Conservation (phyloP, 2,888 invertebrate genomes). For the Metallyticus violacea region DNA sequence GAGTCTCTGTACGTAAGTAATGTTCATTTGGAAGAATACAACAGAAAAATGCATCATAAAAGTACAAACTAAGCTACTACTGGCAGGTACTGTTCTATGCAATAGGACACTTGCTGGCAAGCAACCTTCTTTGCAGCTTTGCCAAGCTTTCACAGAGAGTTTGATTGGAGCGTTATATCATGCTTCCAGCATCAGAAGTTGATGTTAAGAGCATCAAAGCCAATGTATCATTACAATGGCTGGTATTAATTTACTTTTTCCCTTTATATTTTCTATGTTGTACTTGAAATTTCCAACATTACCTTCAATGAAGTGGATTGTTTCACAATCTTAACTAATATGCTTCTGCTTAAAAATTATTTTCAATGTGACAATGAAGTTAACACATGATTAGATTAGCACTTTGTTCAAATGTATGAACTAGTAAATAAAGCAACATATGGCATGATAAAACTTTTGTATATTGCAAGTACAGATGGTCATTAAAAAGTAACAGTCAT, state of each 20-base stretch:
- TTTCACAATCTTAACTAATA: background rate
- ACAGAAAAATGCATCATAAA: background rate
- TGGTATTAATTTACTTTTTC: background rate
- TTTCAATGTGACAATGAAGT: background rate
- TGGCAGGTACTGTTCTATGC: background rate
- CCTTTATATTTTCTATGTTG: background rate
- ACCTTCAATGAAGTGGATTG: background rate
- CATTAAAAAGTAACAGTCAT: background rate
- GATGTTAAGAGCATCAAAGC: background rate
- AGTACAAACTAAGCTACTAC: background rate
- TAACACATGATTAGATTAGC: background rate
- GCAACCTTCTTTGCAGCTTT: background rate
- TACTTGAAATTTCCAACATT: background rate
- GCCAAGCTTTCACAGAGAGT: background rate
- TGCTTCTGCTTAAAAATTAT: background rate
- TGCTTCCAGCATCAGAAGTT: background rate
- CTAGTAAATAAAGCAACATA: background rate
- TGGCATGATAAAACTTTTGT: background rate
- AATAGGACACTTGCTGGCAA: background rate
- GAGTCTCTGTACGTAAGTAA: background rate
- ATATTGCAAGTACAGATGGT: background rate
- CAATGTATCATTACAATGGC: background rate
- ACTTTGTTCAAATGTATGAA: background rate
- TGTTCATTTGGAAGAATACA: background rate
- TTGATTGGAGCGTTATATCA: background rate